Conservation (phyloP, 2,113 vertebrate genomes). For the Ammospiza nelsoni region DNA sequence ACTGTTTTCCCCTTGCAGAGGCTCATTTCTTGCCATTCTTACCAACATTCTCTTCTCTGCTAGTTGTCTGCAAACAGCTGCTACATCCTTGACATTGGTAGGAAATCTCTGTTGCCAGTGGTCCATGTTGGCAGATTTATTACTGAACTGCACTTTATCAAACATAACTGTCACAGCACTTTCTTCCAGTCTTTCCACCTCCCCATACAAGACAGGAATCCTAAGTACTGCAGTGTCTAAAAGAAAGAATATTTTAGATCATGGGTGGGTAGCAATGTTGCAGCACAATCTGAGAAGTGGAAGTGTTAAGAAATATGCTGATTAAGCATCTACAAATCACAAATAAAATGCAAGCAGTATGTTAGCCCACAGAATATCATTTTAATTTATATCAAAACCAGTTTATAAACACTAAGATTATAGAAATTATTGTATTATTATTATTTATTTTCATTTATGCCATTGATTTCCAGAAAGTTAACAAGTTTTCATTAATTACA, state of each 20-base stretch:
- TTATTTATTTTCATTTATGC: not conserved
- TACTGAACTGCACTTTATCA: constrained; percentile 86
- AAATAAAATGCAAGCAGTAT: not conserved
- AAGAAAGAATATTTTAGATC: not conserved
- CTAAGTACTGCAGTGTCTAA: constrained; percentile 89
- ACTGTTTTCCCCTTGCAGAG: not conserved
- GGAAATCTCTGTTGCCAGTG: constrained; percentile 92
- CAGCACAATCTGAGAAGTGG: not conserved
- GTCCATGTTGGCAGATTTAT: constrained; percentile 88
- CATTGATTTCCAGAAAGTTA: not conserved
- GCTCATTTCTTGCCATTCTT: not conserved
- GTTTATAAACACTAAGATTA: not conserved
- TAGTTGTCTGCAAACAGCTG: constrained; percentile 87
- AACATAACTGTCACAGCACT: constrained; percentile 92
- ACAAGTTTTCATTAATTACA: not conserved
- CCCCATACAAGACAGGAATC: constrained; percentile 90
- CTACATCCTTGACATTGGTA: constrained; percentile 89
- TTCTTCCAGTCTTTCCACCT: constrained; percentile 89
- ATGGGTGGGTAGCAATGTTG: not conserved
- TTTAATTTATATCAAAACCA: not conserved
- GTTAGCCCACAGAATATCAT: not conserved
- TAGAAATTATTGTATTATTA: not conserved
- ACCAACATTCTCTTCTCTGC: constrained; percentile 89
- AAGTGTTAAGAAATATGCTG: not conserved
- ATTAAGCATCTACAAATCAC: not conserved